Base-by-base conservation (phyloP, 1,140 invertebrate species). In the Drosophila obscura region DNA sequence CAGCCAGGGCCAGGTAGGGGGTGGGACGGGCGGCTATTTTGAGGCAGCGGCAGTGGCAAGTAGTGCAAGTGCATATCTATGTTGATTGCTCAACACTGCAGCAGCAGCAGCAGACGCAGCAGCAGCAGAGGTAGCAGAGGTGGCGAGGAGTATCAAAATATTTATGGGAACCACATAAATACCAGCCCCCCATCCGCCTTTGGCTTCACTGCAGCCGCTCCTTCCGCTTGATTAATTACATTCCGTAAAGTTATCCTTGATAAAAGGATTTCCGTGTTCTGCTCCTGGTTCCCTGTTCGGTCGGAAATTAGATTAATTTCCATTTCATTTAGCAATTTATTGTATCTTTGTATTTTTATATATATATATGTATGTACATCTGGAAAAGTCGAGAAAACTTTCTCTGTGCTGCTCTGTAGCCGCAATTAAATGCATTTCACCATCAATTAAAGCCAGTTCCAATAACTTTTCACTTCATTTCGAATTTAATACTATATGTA, bases 251-350 rank as follows among this genome's bases (percentile, higher is more conserved):
- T 44, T 41, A 7, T 43, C 26, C 31, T 64, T 45, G 64, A 39
- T 69, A 69, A 71, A 71, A 71, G 67, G 67, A 44, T 71, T 69
- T 58, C 35, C 35, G 52, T 69, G 67, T 71, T 58, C 26, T 31
- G 11, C 24, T 41, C 22, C 44, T 58, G 64, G 31, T 53, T 35
- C 45, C 51, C 49, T 69, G 64, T 69, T 35, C 52, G 64, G 26
- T 4, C 67, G 69, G 35, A 69, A 69, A 71, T 71, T 71, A 73
- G 56, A 74, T 81, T 78, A 82, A 81, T 81, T 81, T 77, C 59
- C 79, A 73, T 78, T 81, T 64, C 43, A 51, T 59, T 65, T 51
- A 39, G 35, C 46, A 50, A 58, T 62, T 69, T 69, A 77, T 81
- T 81, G 78, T 73, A 19, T 19, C 2, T 19, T 19, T 19, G 16